phyloP scores from a whole-genome alignment of 2,888 invertebrate species.

The Andrena haemorrhoa region DNA sequence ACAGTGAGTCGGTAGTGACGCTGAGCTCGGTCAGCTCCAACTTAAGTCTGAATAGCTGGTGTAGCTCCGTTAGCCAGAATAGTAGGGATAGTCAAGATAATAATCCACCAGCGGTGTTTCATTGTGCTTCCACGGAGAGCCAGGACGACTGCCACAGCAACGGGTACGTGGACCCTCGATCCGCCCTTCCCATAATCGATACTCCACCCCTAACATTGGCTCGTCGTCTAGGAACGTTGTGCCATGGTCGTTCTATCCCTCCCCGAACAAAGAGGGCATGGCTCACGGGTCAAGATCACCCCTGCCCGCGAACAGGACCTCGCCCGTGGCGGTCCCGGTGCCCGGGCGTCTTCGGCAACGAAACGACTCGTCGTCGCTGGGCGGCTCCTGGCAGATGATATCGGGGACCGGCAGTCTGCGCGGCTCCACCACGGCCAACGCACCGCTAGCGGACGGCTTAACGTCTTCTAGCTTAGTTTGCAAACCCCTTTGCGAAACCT shows the following conservation, averaged over 20 bases:
- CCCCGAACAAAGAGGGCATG: conserved; percentile 78
- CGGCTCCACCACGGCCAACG: conserved; percentile 85
- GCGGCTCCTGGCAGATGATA: conserved; percentile 90
- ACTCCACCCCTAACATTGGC: background rate
- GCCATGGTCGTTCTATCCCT: conserved; percentile 78
- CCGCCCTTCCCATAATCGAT: background rate
- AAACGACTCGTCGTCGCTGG: conserved; percentile 87
- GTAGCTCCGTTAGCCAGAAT: conserved; percentile 87
- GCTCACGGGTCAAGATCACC: conserved; percentile 80
- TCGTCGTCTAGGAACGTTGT: conserved; percentile 75
- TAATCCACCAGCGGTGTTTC: conserved; percentile 82
- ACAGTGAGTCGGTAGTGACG: conserved; percentile 83
- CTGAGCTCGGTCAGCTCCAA: conserved; percentile 86
- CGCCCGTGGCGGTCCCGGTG: conserved; percentile 89
- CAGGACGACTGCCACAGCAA: conserved; percentile 81
- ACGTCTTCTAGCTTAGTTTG: conserved; percentile 77
- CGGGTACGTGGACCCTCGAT: conserved; percentile 74
- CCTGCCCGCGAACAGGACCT: conserved; percentile 85
- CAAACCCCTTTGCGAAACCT: conserved; percentile 77
- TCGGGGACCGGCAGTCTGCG: conserved; percentile 89
- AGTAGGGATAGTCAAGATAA: conserved; percentile 86
- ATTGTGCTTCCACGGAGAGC: conserved; percentile 77
- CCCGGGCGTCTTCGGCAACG: conserved; percentile 86
- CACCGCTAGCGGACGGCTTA: conserved; percentile 77
- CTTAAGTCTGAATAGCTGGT: conserved; percentile 87